Base-by-base conservation (phyloP, 2,113 vertebrate genomes). In the Menidia beryllina region DNA sequence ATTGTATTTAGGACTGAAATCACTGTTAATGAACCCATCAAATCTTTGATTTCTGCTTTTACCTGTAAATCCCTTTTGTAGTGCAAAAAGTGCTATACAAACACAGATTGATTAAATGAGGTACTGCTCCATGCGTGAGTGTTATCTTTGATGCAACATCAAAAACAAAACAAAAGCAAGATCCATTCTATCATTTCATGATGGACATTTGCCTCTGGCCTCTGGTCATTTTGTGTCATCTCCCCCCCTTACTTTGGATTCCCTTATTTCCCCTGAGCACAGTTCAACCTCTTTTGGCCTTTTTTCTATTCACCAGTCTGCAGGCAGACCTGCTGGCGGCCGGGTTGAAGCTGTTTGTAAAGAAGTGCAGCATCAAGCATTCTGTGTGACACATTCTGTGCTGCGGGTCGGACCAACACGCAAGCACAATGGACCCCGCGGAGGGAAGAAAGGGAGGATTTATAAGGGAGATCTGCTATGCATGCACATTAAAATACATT, bases 331-430 rank as follows among this genome's bases (percentile, higher is more conserved):
- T 57, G 79, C 81, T 53, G 79, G 48, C 55, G 14, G 68, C 65
- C 53, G 7, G 57, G 69, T 68, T 20, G 50, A 68, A 72, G 55
- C 83, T 36, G 76, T 77, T 90, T 88, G 77, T 88, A 88, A 86
- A 91, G 86, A 89, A 86, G 50, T 88, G 83, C 89, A 84, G 72
- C 88, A 89, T 87, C 79, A 79, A 85, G 77, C 73, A 71, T 87
- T 91, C 88, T 91, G 80, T 81, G 68, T 59, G 66, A 82, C 77
- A 60, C 24, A 19, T 83, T 68, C 55, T 5, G 14, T 50, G 60
- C 62, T 47, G 45, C 21, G 34, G 76, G 79, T 84, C 88, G 76
- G 64, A 64, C 60, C 7, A 57, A 74, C 70, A 45, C 79, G 48
- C 55, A 45, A 52, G 17, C 48, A 25, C 49, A 38, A 5, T 15